Evolutionary conservation across 1,140 invertebrate genomes (phyloP).

Genomic region (Gryllus bimaculatus): DNA sequence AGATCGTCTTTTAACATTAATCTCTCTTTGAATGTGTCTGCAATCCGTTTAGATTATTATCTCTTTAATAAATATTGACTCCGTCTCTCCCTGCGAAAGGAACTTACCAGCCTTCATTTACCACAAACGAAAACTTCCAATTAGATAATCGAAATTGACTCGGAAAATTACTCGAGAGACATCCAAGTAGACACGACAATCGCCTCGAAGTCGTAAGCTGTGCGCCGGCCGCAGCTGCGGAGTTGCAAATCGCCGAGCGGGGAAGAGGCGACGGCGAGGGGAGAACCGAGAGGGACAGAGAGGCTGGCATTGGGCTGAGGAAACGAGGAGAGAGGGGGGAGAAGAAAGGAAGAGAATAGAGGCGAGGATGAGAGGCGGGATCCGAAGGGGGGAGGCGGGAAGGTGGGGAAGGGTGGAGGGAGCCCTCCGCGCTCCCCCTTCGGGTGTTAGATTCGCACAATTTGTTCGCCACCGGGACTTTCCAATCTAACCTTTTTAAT

Average conservation of each 20-base stretch:
- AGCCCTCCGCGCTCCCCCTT: background rate
- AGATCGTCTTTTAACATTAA: background rate
- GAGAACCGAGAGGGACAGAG: no score
- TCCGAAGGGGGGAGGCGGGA: background rate
- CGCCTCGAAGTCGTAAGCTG: background rate
- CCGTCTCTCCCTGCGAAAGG: background rate
- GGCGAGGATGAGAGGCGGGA: background rate
- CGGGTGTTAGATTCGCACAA: background rate
- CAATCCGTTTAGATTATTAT: constrained; percentile 1
- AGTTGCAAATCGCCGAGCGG: background rate
- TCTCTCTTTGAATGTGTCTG: background rate
- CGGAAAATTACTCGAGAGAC: background rate
- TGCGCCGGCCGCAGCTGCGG: background rate
- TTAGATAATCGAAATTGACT: constrained; percentile 5
- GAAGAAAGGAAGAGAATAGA: background rate
- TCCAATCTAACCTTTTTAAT: constrained; percentile 5
- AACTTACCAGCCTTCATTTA: background rate
- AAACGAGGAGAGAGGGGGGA: background rate
- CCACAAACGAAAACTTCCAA: background rate
- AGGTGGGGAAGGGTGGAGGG: background rate
- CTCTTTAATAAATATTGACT: background rate
- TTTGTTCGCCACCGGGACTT: constrained; percentile 2
- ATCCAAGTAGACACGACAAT: background rate
- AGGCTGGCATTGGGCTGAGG: background rate
- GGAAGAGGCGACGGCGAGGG: background rate